Evolutionary conservation across 2,113 vertebrate species (phyloP), one percentile per base, ranked within the genome.

Genomic region (Cynopterus brachyotis): DNA sequence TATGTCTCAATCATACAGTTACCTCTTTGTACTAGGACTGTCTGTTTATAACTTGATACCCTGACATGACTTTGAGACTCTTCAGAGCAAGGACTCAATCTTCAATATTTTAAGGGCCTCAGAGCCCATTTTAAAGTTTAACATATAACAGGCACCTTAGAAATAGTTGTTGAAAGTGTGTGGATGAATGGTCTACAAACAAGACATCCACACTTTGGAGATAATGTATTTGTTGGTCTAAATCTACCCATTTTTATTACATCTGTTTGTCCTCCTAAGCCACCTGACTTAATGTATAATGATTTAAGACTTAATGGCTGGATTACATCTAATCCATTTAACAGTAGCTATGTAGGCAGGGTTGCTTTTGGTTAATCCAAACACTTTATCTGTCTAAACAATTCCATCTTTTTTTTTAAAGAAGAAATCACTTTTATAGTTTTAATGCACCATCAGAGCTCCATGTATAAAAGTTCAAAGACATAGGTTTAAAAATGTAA

Each of bases 291-390:
- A 69, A 9, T 60, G 32, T 32, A n/a, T 98, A 80, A 50, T 32
- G 59, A 94, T 92, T 93, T 90, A 98, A 92, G 72, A 93, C 96
- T 97, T 62, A 26, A 97, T 96, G 92, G 83, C 4, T 95, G 97
- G 94, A 97, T 96, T 97, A 95, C 91, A 98, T 97, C 95, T 97
- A 98, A 98, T 97, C 92, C 97, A 98, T 97, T 98, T 98, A 97
- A 97, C 97, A 92, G 73, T 93, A 96, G 91, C 95, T 96, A 95
- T 97, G 83, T 24, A 67, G 12, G 37, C 45, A 83, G 59, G 22
- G 6, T 32, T 70, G 45, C 5, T 85, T 55, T 92, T 96, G 55
- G 55, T 57, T 62, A 62, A 62, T 30, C 26, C 59, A 97, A 98
- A 97, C 84, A 98, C 94, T 80, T 67, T 78, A 80, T 97, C 96